These are phyloP conservation scores for Tetragonisca angustula DNA, from an alignment of 2,888 invertebrate genomes.

Conservation along the genomic window DNA sequence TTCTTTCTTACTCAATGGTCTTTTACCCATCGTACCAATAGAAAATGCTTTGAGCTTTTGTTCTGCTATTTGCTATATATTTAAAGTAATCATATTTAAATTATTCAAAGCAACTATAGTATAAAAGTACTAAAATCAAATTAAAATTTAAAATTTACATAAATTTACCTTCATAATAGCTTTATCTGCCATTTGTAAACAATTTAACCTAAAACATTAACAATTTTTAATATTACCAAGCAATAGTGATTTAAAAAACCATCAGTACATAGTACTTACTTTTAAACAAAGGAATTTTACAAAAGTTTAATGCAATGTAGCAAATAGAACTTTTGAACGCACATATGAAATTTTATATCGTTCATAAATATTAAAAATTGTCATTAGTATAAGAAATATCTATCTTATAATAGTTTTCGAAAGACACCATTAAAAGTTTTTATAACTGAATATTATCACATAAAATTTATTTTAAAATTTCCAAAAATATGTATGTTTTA, in stretches of 20 bases:
- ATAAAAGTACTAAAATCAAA: not conserved
- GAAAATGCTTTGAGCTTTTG: slow-evolving; percentile 92
- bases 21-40: slow-evolving; percentile 90
- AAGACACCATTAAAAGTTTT: slow-evolving; percentile 8
- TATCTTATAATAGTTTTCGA: slow-evolving; percentile 11
- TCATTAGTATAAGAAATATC: slow-evolving; percentile 20
- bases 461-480: slow-evolving; percentile 32
- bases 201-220: slow-evolving; percentile 62
- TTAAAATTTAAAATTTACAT: slow-evolving; percentile 23
- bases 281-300: not conserved
- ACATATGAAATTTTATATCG: slow-evolving; percentile 22
- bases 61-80: slow-evolving; percentile 87
- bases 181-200: slow-evolving; percentile 80
- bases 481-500: slow-evolving; percentile 15
- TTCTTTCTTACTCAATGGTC: slow-evolving; percentile 92
- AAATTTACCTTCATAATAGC: slow-evolving; percentile 81
- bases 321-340: not conserved
- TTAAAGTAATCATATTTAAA: slow-evolving; percentile 17
- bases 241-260: not conserved
- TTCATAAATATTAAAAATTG: slow-evolving; percentile 24
- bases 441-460: slow-evolving; percentile 31
- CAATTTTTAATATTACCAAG: not conserved
- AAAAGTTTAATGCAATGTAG: slow-evolving; percentile 3
- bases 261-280: not conserved
- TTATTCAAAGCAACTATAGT: slow-evolving; percentile 3